Evolutionary conservation across 2,113 vertebrate genomes (phyloP).

Genomic region (Pygathrix nemaeus): DNA sequence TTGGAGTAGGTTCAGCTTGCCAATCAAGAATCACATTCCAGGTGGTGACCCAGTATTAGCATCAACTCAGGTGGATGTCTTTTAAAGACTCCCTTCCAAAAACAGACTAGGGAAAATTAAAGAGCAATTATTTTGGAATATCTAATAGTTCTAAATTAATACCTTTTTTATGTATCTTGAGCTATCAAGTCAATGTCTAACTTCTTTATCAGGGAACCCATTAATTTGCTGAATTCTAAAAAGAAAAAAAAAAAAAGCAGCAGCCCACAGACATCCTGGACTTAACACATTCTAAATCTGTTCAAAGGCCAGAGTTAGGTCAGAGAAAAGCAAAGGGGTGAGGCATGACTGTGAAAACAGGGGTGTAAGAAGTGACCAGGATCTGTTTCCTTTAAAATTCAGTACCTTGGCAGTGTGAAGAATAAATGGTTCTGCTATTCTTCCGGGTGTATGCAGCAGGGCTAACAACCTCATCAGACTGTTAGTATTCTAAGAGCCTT

Average conservation of each 20-base stretch:
- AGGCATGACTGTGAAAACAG: background rate
- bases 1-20: constrained; percentile 3
- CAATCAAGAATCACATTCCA: constrained; percentile 3
- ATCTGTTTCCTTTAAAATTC: background rate
- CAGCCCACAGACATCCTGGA: background rate
- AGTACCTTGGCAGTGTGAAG: background rate
- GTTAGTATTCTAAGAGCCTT: background rate
- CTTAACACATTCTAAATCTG: background rate
- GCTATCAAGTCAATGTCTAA: background rate
- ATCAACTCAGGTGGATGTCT: constrained; percentile 10
- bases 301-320: background rate
- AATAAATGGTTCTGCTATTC: background rate
- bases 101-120: constrained; percentile 22
- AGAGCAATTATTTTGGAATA: background rate
- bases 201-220: constrained; percentile 5
- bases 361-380: background rate
- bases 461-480: background rate
- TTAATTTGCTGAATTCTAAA: constrained; percentile 9
- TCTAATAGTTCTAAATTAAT: background rate
- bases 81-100: constrained; percentile 33
- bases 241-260: background rate
- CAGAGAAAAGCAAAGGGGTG: background rate
- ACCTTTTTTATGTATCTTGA: background rate
- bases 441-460: background rate
- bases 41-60: background rate